Percentiles rank a stretch among this genome's conserved stretches.
These are phyloP conservation scores for Troides aeacus DNA, from an alignment of 2,888 invertebrate genomes.

Conservation along the genomic window DNA sequence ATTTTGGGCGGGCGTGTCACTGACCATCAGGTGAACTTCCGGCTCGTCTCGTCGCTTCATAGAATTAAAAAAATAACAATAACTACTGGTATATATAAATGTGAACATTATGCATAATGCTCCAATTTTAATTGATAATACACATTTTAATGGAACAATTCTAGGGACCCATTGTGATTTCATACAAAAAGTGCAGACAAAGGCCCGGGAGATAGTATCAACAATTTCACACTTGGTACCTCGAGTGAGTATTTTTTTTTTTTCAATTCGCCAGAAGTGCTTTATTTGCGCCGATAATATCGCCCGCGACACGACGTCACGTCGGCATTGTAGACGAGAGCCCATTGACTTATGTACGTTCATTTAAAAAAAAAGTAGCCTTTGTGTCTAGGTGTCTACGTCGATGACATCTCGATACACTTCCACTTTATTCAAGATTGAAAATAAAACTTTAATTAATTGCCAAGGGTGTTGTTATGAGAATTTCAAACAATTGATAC, in stretches of 20 bases:
- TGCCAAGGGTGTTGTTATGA: background rate
- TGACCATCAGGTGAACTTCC: too few species aligned
- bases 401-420: conserved; percentile 20
- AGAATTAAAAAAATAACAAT: background rate
- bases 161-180: conserved; percentile 11
- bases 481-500: background rate
- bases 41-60: too few species aligned
- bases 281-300: conserved; percentile 65
- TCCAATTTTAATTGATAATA: conserved; percentile 16
- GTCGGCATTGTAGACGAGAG: conserved; percentile 54
- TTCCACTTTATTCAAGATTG: conserved; percentile 2
- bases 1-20: too few species aligned
- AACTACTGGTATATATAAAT: background rate
- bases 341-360: conserved; percentile 51
- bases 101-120: background rate
- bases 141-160: conserved; percentile 9
- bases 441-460: background rate
- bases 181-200: conserved; percentile 38
- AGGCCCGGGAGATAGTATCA: conserved; percentile 59
- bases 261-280: conserved; percentile 57
- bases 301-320: conserved; percentile 55
- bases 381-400: conserved; percentile 21
- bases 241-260: conserved; percentile 40
- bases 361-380: conserved; percentile 41
- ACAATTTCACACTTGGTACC: conserved; percentile 70